Evolutionary conservation across 2,797 vertebrate genomes (phyloP).

Genomic region (Micrastur ruficollis): DNA sequence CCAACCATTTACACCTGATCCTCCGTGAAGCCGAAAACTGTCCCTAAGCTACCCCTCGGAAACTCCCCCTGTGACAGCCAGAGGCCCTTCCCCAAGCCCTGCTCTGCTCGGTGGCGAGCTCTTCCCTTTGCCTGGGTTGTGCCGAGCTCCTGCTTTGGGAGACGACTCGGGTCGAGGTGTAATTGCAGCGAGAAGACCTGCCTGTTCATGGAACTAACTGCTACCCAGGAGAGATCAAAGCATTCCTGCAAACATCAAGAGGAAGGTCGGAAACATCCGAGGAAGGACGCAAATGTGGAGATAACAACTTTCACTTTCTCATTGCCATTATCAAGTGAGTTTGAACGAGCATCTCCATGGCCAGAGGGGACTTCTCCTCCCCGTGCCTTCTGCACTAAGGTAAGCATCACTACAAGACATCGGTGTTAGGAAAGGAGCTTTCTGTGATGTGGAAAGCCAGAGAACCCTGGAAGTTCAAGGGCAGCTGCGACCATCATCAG

Average conservation of each 20-base stretch:
- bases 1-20: not conserved
- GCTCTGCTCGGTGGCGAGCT: not conserved
- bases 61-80: accelerated
- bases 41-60: not conserved
- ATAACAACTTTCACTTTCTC: not conserved
- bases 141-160: not conserved
- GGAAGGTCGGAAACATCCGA: not conserved
- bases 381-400: not conserved
- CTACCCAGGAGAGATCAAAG: not conserved
- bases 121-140: not conserved
- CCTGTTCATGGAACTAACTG: not conserved
- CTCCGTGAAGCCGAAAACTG: accelerated
- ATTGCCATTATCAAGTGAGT: accelerated
- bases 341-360: accelerated
- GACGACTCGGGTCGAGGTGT: not conserved
- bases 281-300: not conserved
- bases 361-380: not conserved
- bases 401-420: not conserved
- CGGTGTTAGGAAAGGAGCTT: not conserved
- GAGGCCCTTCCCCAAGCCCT: not conserved
- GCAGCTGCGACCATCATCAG: not conserved
- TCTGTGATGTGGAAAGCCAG: accelerated
- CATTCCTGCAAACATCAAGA: not conserved
- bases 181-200: not conserved
- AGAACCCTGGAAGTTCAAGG: not conserved